Conservation (phyloP, 1,140 invertebrate genomes). For the Pararge aegeria region DNA sequence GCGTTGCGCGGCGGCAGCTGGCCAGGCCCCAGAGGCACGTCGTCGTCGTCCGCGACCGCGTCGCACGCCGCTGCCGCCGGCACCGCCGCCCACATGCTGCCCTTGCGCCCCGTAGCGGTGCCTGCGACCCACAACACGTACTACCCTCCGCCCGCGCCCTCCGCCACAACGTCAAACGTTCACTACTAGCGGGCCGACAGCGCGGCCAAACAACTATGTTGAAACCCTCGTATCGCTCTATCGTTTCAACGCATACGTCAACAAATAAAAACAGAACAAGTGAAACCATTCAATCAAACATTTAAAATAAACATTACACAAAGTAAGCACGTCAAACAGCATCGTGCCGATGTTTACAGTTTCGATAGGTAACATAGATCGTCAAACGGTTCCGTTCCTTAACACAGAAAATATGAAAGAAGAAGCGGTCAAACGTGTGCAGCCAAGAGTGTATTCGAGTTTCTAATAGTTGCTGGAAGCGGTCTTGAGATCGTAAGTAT, state of each 20-base stretch:
- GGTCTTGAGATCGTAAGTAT: slow-evolving; percentile 59
- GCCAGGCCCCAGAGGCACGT: slow-evolving; percentile 85
- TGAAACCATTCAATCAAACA: slow-evolving; percentile 72
- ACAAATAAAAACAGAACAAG: slow-evolving; percentile 45
- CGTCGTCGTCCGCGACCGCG: slow-evolving; percentile 57
- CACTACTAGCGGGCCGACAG: slow-evolving; percentile 13
- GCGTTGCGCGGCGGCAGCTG: slow-evolving; percentile 88
- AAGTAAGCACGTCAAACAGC: slow-evolving; percentile 78
- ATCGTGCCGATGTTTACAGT: slow-evolving; percentile 71
- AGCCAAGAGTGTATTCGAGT: slow-evolving; percentile 76
- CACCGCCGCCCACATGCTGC: slow-evolving; percentile 77
- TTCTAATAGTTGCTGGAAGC: slow-evolving; percentile 77
- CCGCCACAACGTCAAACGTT: not conserved
- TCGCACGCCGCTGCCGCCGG: slow-evolving; percentile 60
- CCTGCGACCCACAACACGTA: slow-evolving; percentile 47
- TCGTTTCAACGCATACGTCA: slow-evolving; percentile 31
- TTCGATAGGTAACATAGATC: slow-evolving; percentile 57
- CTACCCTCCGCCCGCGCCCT: slow-evolving; percentile 33
- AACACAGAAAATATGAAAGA: slow-evolving; percentile 73
- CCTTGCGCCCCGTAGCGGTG: slow-evolving; percentile 74
- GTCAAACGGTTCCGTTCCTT: slow-evolving; percentile 61
- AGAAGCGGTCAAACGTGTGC: slow-evolving; percentile 75
- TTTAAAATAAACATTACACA: slow-evolving; percentile 71
- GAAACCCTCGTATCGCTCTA: slow-evolving; percentile 29
- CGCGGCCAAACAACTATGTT: slow-evolving; percentile 20